Conservation (phyloP, 2,797 vertebrate species). For the Gymnopithys bicolor region DNA sequence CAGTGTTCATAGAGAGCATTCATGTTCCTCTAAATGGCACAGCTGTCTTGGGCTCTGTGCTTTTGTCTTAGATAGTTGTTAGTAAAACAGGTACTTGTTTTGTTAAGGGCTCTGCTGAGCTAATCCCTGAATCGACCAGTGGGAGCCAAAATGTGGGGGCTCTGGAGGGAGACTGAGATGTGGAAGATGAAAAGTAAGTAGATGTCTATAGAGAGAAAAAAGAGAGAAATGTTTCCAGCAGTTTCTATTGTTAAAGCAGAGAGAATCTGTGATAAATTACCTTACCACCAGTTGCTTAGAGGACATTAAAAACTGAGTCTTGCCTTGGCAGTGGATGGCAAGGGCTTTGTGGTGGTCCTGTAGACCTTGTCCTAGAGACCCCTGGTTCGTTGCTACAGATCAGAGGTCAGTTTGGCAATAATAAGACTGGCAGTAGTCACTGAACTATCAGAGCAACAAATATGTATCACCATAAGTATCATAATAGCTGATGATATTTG, state of each 20-base stretch:
- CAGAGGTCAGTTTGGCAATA: background rate
- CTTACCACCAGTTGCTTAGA: background rate
- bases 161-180: background rate
- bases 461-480: background rate
- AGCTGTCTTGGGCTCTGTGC: background rate
- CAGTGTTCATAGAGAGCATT: background rate
- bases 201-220: background rate
- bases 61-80: background rate
- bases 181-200: background rate
- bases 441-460: background rate
- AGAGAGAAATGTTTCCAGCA: background rate
- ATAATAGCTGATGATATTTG: no score
- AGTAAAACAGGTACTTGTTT: background rate
- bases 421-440: background rate
- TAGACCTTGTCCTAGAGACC: no score
- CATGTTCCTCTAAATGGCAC: background rate
- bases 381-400: background rate
- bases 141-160: background rate
- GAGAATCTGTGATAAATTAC: background rate
- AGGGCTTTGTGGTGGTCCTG: background rate
- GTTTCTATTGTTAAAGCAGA: background rate
- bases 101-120: background rate
- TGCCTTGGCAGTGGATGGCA: background rate
- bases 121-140: background rate
- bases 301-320: background rate